Base-by-base conservation (phyloP, 2,888 invertebrate species). In the Imbricaverruca yamaguchii region DNA sequence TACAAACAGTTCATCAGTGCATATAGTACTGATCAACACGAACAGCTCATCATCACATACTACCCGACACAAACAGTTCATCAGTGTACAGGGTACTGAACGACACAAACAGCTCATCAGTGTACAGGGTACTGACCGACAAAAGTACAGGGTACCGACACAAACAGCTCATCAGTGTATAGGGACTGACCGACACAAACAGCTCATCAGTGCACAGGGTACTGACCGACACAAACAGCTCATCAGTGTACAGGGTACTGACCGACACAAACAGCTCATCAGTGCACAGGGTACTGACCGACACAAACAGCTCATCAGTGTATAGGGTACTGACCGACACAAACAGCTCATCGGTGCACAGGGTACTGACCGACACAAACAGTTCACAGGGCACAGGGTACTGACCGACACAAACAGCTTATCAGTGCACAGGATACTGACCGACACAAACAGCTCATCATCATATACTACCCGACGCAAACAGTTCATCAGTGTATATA, bases 331-430 rank as follows among this genome's bases (percentile, higher is more conserved):
- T n/a, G n/a, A n/a, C n/a, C n/a, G n/a, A n/a, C n/a, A n/a, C n/a
- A n/a, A n/a, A n/a, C n/a, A 15, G 13, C 61, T 6, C 61, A 9
- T 15, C 10, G 6, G 18, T 61, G 13, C 61, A 61, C 12, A 9
- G 93, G 93, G 87, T 92, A 93, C 89, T 90, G 87, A 61, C 63
- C 10, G 4, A 63, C 63, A 63, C n/a, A 21, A 10, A 63, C 21
- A 18, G 18, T 15, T 8, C 63, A 13, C 13, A 13, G 21, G 2
- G 18, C 63, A 63, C 15, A 13, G 63, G 18, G 21, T 8, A 63
- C 18, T 63, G 18, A n/a, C 63, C 10, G 4, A 63, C 63, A 63
- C n/a, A 21, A 10, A 63, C 21, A 18, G 18, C 63, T 8, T 15
- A 13, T 18, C 13, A 13, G 21, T 11, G 18, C 63, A 63, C 15